phyloP scores from a whole-genome alignment of 1,140 invertebrate species.

The Streblospio benedicti region DNA sequence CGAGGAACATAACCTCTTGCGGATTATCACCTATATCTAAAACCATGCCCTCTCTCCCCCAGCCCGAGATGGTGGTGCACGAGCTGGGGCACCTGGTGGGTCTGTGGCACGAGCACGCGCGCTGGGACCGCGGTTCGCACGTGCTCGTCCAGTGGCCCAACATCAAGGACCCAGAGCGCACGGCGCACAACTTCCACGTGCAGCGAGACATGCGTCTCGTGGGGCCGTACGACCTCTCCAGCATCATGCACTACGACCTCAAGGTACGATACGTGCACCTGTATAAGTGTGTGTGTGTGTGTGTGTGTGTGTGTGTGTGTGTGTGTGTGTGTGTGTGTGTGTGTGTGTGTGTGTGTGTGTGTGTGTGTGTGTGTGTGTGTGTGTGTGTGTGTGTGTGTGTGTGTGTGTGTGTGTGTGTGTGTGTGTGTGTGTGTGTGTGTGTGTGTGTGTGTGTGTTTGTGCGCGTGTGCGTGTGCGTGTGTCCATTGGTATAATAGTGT shows the following conservation, averaged over 20 bases:
- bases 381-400: slow-evolving; percentile 1
- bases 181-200: slow-evolving; percentile 10
- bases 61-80: slow-evolving; percentile 78
- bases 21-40: too few species aligned
- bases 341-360: slow-evolving; percentile 5
- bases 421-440: slow-evolving; percentile 1
- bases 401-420: slow-evolving; percentile 2
- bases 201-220: slow-evolving; percentile 3
- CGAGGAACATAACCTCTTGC: too few species aligned
- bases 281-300: slow-evolving; percentile 5
- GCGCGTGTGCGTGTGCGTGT: neutral
- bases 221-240: slow-evolving; percentile 7
- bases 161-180: slow-evolving; percentile 17
- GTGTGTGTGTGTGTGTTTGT: slow-evolving; percentile 1
- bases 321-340: slow-evolving; percentile 4
- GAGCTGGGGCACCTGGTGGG: slow-evolving; percentile 96
- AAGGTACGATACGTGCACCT: slow-evolving; percentile 4
- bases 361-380: slow-evolving; percentile 1
- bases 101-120: slow-evolving; percentile 97
- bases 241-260: slow-evolving; percentile 10
- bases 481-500: neutral
- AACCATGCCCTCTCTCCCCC: too few species aligned
- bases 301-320: slow-evolving; percentile 1
- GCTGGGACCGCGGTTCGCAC: slow-evolving; percentile 82
- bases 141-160: slow-evolving; percentile 51